Evolutionary conservation across 2,888 invertebrate genomes (phyloP), one percentile per base, ranked within the genome.

Genomic region (Andrena bucephala): DNA sequence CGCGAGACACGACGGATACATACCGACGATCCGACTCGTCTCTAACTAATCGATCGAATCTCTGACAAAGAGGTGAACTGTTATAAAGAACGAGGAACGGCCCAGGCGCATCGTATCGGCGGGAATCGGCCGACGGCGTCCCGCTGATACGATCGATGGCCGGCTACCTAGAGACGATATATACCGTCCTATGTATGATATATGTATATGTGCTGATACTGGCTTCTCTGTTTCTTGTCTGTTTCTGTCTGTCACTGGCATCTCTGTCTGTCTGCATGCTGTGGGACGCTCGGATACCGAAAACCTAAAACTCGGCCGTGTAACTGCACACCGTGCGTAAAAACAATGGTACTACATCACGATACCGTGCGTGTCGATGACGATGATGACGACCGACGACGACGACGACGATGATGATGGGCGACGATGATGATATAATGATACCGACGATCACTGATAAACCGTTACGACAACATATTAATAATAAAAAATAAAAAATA

Each of bases 241-340:
- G 93, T 94, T 93, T 94, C 94, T 94, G 93, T 94, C 94, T 94
- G 94, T 95, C 94, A 95, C 94, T 95, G 93, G 94, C 94, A 94
- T 95, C 94, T 95, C 94, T 94, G 94, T 94, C 94, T 94, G 94
- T 94, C 94, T 95, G 95, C 95, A 95, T 95, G 95, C 95, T 94
- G 93, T 92, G 93, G 95, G 95, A 94, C 94, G 94, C 91, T 93
- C 91, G 93, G 93, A 93, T 90, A 91, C 90, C 83, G 85, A 91
- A 85, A 89, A 67, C 68, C 13, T 42, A 42, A 16, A 42, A 76
- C 80, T 80, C 84, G 87, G 87, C 88, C 75, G 83, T 86, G 88
- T 88, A 90, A 42, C 42, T 16, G 42, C 42, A 57, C 59, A 70
- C 29, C 84, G 87, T 87, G 83, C 89, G 85, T 81, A 57, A 84